Percentiles rank a stretch among this genome's conserved stretches.
Conservation (phyloP, 2,797 vertebrate species). For the Valencia hispanica region DNA sequence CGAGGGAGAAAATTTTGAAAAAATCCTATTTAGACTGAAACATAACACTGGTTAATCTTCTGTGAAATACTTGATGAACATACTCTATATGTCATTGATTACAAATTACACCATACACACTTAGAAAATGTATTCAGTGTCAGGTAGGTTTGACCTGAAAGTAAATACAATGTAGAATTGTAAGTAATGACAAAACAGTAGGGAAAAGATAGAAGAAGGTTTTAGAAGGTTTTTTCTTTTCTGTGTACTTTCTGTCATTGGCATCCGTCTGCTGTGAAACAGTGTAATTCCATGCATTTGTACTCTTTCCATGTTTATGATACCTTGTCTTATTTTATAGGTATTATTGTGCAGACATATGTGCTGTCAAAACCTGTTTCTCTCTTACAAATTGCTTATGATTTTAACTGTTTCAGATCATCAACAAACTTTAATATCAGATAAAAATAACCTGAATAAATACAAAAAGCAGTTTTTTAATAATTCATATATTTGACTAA, state of each 20-base stretch:
- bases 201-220: neutral
- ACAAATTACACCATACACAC: neutral
- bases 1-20: neutral
- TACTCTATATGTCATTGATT: neutral
- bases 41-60: neutral
- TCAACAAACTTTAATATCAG: no score
- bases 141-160: neutral
- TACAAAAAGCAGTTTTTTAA: no score
- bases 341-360: neutral
- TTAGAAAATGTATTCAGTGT: neutral
- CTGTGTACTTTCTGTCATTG: neutral
- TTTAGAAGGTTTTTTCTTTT: neutral
- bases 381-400: no score
- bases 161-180: neutral
- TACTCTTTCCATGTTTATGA: neutral
- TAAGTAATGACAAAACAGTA: neutral
- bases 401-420: no score
- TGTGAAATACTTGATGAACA: neutral
- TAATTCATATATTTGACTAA: no score
- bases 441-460: no score
- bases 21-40: neutral
- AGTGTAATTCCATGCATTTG: neutral
- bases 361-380: no score
- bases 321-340: neutral
- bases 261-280: neutral